Evolutionary conservation across 2,113 vertebrate species (phyloP), one percentile per base, ranked within the genome.

Genomic region (Coreoperca whiteheadi): DNA sequence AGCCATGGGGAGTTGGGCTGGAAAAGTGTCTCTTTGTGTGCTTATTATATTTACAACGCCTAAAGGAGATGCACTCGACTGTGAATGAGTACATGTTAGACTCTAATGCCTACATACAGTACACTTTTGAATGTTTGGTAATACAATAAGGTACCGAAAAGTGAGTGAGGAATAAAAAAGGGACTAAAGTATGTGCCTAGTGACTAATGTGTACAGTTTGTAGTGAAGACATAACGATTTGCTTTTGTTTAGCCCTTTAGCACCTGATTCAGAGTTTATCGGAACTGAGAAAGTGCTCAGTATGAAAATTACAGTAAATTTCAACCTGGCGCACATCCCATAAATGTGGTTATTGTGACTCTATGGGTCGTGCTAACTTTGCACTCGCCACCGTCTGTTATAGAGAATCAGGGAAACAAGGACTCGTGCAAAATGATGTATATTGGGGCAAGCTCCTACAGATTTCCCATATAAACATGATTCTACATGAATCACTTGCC

Each of bases 1-100:
- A 68, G 70, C 70, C 30, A 11, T 64, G 46, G 79, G 84, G 81
- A 88, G 81, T n/a, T 76, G 68, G 68, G 37, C 56, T 79, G 70
- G 77, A 87, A 84, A 88, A 88, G 46, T 88, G 84, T 81, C 74
- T 81, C 57, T 30, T 72, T 83, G 74, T 76, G 64, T 57, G 59
- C 57, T 67, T 89, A 70, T 88, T 88, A 78, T 88, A 82, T 77
- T 83, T 81, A 76, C 64, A 54, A 18, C 0, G 67, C 74, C 74
- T 83, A 34, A 81, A 91, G 85, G 77, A 65, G 25, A 71, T 18
- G 63, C 87, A 78, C 81, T 83, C 21, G 14, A 43, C 56, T 61
- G 59, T 72, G 78, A 66, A 68, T 43, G 54, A 69, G 75, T 43
- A 64, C 41, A 79, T 46, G 46, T 61, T 68, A 41, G 61, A 86